phyloP scores from a whole-genome alignment of 2,797 vertebrate species.

The Cynodonichthys magdalenae region DNA sequence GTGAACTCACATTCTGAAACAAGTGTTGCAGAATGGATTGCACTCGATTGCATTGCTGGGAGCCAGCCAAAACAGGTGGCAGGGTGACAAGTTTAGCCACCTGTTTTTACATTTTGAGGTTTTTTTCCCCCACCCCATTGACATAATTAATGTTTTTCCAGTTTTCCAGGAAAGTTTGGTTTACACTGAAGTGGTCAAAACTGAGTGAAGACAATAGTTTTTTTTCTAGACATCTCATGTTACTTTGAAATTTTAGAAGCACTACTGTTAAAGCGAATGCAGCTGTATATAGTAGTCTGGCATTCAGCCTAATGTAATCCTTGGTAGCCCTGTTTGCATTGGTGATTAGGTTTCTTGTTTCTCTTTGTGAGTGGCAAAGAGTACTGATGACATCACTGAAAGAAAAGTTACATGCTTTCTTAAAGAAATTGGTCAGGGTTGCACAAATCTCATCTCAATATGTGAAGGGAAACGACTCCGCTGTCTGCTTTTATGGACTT shows the following conservation, averaged over 20 bases:
- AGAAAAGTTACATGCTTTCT: slow-evolving; percentile 34
- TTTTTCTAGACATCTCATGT: slow-evolving; percentile 14
- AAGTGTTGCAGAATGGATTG: neutral
- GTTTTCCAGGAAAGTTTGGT: slow-evolving; percentile 26
- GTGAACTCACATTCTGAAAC: slow-evolving; percentile 46
- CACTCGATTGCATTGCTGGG: slow-evolving; percentile 20
- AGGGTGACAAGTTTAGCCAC: slow-evolving; percentile 49
- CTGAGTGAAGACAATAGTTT: neutral
- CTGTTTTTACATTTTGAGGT: slow-evolving; percentile 33
- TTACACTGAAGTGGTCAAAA: slow-evolving; percentile 1
- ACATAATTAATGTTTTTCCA: slow-evolving; percentile 18
- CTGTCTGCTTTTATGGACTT: slow-evolving; percentile 1
- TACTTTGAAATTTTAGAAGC: slow-evolving; percentile 42
- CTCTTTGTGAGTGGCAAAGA: slow-evolving; percentile 10
- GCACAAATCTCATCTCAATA: slow-evolving; percentile 12
- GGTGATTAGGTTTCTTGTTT: slow-evolving; percentile 30
- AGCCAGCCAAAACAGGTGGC: slow-evolving; percentile 58
- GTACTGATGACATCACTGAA: slow-evolving; percentile 32
- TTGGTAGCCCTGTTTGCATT: slow-evolving; percentile 15
- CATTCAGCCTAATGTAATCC: slow-evolving; percentile 13
- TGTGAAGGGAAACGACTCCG: slow-evolving; percentile 13
- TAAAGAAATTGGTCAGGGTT: slow-evolving; percentile 26
- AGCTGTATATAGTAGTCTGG: slow-evolving; percentile 9
- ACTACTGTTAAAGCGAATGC: slow-evolving; percentile 23
- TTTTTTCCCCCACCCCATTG: neutral